Percentiles rank a stretch among this genome's conserved stretches.
phyloP scores from a whole-genome alignment of 2,113 vertebrate genomes.

The Pan paniscus region DNA sequence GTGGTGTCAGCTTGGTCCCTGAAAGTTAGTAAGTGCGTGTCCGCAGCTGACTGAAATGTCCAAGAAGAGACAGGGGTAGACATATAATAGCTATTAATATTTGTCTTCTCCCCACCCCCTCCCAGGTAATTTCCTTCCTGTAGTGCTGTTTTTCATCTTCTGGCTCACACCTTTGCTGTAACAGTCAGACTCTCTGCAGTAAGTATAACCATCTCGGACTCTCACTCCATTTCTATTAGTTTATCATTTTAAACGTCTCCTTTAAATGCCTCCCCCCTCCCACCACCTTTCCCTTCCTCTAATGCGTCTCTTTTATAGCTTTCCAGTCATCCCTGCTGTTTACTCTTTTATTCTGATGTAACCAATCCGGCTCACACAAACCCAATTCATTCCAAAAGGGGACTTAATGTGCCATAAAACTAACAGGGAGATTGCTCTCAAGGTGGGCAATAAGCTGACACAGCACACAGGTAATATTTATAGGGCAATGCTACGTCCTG shows the following conservation, averaged over 20 bases:
- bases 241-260: slow-evolving; percentile 57
- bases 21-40: neutral
- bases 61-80: neutral
- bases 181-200: slow-evolving; percentile 18
- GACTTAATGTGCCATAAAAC: slow-evolving; percentile 78
- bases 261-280: neutral
- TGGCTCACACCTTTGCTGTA: slow-evolving; percentile 28
- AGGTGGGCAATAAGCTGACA: slow-evolving; percentile 77
- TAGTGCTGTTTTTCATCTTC: slow-evolving; percentile 5
- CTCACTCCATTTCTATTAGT: slow-evolving; percentile 19
- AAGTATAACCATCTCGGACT: slow-evolving; percentile 33
- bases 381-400: slow-evolving; percentile 73
- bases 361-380: slow-evolving; percentile 65
- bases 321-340: slow-evolving; percentile 59
- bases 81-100: slow-evolving; percentile 23
- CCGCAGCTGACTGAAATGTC: neutral
- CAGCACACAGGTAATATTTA: slow-evolving; percentile 75
- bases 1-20: neutral
- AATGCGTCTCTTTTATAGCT: slow-evolving; percentile 62
- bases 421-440: slow-evolving; percentile 77
- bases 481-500: slow-evolving; percentile 44
- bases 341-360: slow-evolving; percentile 73
- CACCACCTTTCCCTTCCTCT: neutral
- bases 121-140: slow-evolving; percentile 27
- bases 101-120: neutral